phyloP scores from a whole-genome alignment of 2,888 invertebrate species.

The Amphipyra berbera region DNA sequence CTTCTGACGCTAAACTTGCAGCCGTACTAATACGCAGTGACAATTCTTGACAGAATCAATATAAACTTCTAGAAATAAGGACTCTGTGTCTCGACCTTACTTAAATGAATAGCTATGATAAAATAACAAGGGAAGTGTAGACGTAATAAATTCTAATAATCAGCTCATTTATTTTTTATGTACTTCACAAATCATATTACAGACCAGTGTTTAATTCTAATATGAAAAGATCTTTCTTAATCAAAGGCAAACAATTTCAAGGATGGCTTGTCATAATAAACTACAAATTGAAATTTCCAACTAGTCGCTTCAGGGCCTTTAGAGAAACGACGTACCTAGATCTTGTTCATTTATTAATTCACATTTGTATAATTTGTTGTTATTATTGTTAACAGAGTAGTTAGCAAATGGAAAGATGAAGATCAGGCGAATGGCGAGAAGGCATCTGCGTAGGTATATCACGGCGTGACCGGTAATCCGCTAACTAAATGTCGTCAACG shows the following conservation, averaged over 20 bases:
- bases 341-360: constrained; percentile 3
- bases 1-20: neutral
- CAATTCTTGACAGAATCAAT: neutral
- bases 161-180: too few relatives aligned
- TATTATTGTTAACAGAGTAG: neutral
- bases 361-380: neutral
- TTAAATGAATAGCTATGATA: neutral
- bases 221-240: neutral
- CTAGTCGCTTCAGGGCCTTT: constrained; percentile 12
- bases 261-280: constrained; percentile 4
- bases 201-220: too few relatives aligned
- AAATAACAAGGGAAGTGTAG: neutral
- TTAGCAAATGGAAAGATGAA: neutral
- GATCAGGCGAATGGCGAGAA: neutral
- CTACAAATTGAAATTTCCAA: neutral
- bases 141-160: too few relatives aligned
- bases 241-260: constrained; percentile 4
- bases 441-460: neutral
- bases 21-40: neutral
- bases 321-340: constrained; percentile 2
- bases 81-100: too few relatives aligned
- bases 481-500: too few relatives aligned
- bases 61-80: too few relatives aligned
- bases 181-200: neutral
- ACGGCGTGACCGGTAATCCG: too few relatives aligned